Evolutionary conservation across 2,888 invertebrate genomes (phyloP).

Genomic region (Tethea ocularis): DNA sequence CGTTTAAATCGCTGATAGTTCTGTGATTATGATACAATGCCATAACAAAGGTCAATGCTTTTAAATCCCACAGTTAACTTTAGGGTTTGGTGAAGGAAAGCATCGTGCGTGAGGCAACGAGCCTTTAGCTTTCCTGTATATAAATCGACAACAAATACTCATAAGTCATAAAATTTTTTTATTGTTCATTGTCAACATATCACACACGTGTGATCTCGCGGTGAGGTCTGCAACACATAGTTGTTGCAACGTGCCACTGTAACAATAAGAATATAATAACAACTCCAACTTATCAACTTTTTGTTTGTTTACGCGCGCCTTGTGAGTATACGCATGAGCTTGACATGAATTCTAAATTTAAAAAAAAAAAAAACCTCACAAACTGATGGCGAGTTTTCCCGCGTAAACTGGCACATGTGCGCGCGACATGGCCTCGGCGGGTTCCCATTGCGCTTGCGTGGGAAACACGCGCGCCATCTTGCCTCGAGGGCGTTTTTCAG

Average conservation of each 20-base stretch:
- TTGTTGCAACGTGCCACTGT: neutral
- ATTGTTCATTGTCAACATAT: neutral
- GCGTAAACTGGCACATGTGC: slow-evolving; percentile 72
- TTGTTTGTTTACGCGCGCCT: slow-evolving; percentile 41
- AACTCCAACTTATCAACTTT: slow-evolving; percentile 19
- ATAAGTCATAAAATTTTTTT: too few species aligned
- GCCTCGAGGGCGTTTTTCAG: slow-evolving; percentile 56
- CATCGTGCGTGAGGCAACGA: too few species aligned
- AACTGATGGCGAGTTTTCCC: slow-evolving; percentile 56
- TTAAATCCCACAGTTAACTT: too few species aligned
- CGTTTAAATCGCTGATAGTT: too few species aligned
- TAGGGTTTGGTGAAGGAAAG: too few species aligned
- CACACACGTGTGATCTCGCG: neutral
- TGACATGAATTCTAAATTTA: slow-evolving; percentile 44
- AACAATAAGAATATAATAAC: slow-evolving; percentile 3
- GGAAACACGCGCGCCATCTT: slow-evolving; percentile 66
- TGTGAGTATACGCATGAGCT: slow-evolving; percentile 28
- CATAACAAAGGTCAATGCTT: too few species aligned
- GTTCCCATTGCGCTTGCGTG: slow-evolving; percentile 75
- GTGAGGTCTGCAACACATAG: neutral
- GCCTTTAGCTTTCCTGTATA: too few species aligned
- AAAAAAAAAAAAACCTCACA: slow-evolving; percentile 46
- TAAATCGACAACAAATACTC: too few species aligned
- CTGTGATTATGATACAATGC: too few species aligned
- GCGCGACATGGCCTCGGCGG: slow-evolving; percentile 37